Evolutionary conservation across 2,888 invertebrate species (phyloP), one percentile per base, ranked within the genome.

Genomic region (Ferdinandea cuprea): DNA sequence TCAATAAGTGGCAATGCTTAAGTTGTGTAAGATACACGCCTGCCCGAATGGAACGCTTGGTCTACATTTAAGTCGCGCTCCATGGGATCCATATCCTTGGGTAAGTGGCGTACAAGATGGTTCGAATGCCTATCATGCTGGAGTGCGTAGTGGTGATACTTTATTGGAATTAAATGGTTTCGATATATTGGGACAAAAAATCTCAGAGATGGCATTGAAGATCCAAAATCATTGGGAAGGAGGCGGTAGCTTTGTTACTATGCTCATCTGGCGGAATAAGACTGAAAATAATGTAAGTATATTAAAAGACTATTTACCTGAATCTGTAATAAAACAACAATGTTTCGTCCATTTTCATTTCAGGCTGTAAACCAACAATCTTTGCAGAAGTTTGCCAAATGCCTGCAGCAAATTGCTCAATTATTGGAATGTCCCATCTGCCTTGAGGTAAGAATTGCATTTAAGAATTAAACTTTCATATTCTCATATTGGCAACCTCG

Each of bases 41-140:
- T 88, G 89, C 74, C 87, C 93, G 69, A 92, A 93, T 1, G 93
- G 93, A 77, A 93, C 93, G 3, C 92, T 95, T 52, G 96, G 95
- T 1, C 94, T 96, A 88, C 93, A 95, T 80, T 91, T 96, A 66
- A 95, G 94, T 4, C 92, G 95, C 85, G 95, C 95, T 0, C 93
- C 95, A 68, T 96, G 95, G 95, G 95, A 96, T 88, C 95, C 95
- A 0, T 96, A 95, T 90, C 95, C 95, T 1, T 96, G 95, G 95
- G 94, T 95, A 85, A 92, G 92, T 88, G 93, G 93, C 65, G 94
- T 95, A 42, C 94, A 93, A 35, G 89, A 90, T 0, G 92, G 91
- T 1, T 94, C 94, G 0, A 91, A 93, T 78, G 95, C 95, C 0
- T 92, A 93, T 63, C 71, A 87, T 0, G 94, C 95, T 0, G 95